Conservation (phyloP, 2,113 vertebrate species). For the Indicator maculatus region DNA sequence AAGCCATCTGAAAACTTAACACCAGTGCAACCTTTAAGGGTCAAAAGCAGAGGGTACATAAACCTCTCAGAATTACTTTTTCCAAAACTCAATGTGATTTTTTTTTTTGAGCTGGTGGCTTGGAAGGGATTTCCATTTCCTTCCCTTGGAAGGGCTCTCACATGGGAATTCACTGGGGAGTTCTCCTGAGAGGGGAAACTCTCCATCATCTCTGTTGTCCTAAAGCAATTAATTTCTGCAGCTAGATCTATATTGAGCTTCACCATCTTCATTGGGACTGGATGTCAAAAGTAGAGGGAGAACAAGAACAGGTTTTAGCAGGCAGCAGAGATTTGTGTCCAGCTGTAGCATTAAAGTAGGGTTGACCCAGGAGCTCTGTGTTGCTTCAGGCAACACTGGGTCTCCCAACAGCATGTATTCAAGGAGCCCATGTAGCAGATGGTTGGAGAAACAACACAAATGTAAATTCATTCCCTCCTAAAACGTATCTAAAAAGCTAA, state of each 20-base stretch:
- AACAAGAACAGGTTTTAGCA: not conserved
- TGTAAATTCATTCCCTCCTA: not conserved
- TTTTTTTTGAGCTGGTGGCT: constrained; percentile 59
- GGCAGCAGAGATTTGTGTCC: not conserved
- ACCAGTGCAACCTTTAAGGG: not conserved
- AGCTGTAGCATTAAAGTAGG: not conserved
- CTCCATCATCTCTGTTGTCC: constrained; percentile 28
- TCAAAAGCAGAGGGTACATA: constrained; percentile 7
- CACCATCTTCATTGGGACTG: not conserved
- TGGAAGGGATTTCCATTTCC: constrained; percentile 14
- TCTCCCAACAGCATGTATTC: not conserved
- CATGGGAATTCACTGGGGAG: constrained; percentile 16
- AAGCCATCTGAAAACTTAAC: not conserved
- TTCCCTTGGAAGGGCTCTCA: not conserved
- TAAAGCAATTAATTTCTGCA: constrained; percentile 18
- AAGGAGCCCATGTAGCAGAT: not conserved
- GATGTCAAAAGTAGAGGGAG: not conserved
- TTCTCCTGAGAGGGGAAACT: not conserved
- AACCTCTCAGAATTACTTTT: constrained; percentile 29
- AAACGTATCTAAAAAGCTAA: not conserved
- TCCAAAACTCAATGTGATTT: constrained; percentile 20
- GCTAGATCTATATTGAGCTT: not conserved
- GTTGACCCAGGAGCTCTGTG: not conserved
- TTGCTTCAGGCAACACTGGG: not conserved
- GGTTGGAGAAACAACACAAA: not conserved